These are phyloP conservation scores for Noctua comes DNA, from an alignment of 2,888 invertebrate genomes.

Conservation along the genomic window DNA sequence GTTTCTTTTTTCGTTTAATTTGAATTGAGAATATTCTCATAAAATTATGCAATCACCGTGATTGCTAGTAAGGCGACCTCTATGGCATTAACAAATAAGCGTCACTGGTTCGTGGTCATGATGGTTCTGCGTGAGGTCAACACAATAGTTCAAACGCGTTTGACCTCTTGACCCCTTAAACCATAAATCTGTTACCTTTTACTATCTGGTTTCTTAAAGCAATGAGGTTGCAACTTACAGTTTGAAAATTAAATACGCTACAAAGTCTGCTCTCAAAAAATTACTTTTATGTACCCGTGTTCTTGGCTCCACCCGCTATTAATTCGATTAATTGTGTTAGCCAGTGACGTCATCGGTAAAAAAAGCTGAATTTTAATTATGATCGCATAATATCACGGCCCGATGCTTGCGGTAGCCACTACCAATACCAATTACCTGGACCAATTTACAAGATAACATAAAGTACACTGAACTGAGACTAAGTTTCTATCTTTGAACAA, in stretches of 20 bases:
- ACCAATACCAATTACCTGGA: too few relatives aligned
- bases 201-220: background rate
- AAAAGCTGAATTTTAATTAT: conserved; percentile 60
- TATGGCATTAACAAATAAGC: conserved; percentile 1
- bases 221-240: too few relatives aligned
- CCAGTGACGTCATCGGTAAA: conserved; percentile 39
- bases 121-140: conserved; percentile 10
- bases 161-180: conserved; percentile 20
- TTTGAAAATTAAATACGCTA: background rate
- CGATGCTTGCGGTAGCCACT: conserved; percentile 62
- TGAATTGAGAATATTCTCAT: background rate
- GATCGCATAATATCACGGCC: conserved; percentile 66
- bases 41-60: conserved; percentile 1
- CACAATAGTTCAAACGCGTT: conserved; percentile 31
- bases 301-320: conserved; percentile 23
- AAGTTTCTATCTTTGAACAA: conserved; percentile 23
- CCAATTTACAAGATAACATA: conserved; percentile 62
- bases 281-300: background rate
- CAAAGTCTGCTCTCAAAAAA: conserved; percentile 1
- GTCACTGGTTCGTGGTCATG: background rate
- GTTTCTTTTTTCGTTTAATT: background rate
- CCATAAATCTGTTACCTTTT: conserved; percentile 13
- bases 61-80: background rate
- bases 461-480: conserved; percentile 50
- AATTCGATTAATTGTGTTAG: conserved; percentile 43